phyloP scores from a whole-genome alignment of 2,888 invertebrate genomes.

The Synergus japonicus region DNA sequence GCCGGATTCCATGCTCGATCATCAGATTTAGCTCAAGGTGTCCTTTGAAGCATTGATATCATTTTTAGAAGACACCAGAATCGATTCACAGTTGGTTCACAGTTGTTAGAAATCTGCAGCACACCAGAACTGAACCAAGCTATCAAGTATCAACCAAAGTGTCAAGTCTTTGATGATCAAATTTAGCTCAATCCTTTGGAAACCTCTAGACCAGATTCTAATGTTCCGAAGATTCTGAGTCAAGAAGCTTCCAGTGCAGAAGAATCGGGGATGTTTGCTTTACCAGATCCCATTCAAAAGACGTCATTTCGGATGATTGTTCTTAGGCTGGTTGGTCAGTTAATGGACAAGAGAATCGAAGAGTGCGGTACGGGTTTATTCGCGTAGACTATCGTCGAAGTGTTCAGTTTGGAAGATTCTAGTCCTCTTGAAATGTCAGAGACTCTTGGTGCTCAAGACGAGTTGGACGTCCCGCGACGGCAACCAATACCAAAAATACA shows the following conservation, averaged over 20 bases:
- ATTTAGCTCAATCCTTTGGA: no score
- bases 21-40: background rate
- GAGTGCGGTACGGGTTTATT: background rate
- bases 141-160: no score
- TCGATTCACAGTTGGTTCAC: no score
- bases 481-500: slow-evolving; percentile 22
- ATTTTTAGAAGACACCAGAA: no score
- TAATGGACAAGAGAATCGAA: slow-evolving; percentile 3
- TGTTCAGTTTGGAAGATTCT: background rate
- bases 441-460: slow-evolving; percentile 25
- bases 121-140: no score
- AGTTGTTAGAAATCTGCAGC: no score
- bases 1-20: background rate
- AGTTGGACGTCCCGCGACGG: slow-evolving; percentile 31
- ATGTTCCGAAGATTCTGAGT: background rate
- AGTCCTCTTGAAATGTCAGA: slow-evolving; percentile 30
- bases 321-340: background rate
- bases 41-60: background rate
- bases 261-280: background rate
- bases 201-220: no score
- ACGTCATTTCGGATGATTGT: background rate
- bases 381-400: background rate
- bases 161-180: no score
- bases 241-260: background rate
- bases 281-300: background rate